These are phyloP conservation scores for Heteronetta atricapilla DNA, from an alignment of 2,113 vertebrate genomes.

Conservation along the genomic window DNA sequence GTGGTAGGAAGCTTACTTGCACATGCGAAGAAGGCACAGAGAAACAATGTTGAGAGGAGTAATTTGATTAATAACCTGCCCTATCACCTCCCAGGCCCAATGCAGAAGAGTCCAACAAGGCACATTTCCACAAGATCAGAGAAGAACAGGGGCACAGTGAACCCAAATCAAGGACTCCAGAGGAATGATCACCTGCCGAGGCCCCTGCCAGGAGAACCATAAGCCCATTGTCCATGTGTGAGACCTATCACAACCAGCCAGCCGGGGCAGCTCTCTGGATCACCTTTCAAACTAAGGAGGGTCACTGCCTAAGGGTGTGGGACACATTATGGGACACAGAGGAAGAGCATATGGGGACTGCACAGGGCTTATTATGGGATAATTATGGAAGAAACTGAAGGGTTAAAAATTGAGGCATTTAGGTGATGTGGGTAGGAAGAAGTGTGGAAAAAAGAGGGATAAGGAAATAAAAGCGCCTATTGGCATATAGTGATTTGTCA, in stretches of 20 bases:
- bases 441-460: neutral
- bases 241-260: neutral
- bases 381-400: neutral
- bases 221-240: accelerated
- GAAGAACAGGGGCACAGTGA: neutral
- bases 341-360: neutral
- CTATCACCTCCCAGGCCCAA: neutral
- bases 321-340: neutral
- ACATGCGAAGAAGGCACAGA: neutral
- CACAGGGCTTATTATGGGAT: neutral
- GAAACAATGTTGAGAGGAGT: neutral
- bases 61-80: neutral
- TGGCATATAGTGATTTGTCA: neutral
- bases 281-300: accelerated
- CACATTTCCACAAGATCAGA: neutral
- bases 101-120: neutral
- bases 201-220: neutral
- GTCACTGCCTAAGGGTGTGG: neutral
- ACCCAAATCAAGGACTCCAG: neutral
- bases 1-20: neutral
- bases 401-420: neutral
- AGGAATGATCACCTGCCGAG: neutral
- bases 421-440: neutral
- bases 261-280: neutral
- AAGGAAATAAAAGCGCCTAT: neutral